Conservation (phyloP, 1,140 invertebrate species). For the Zaprionus davidi region DNA sequence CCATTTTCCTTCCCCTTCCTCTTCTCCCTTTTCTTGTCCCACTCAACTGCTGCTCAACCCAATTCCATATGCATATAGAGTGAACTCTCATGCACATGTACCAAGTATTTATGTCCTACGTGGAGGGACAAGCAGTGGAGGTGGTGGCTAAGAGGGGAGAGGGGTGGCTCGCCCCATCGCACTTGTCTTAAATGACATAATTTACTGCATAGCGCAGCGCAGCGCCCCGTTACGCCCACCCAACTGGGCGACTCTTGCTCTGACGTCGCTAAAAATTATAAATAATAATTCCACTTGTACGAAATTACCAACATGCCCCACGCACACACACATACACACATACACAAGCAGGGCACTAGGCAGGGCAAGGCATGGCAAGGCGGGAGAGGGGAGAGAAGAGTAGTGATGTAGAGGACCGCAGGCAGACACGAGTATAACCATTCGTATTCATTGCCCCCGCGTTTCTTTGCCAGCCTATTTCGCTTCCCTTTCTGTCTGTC, state of each 20-base stretch:
- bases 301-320: conserved; percentile 68
- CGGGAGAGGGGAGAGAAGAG: background rate
- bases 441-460: conserved; percentile 68
- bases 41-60: conserved; percentile 65
- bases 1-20: background rate
- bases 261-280: conserved; percentile 77
- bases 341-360: conserved; percentile 2
- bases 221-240: conserved; percentile 73
- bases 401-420: background rate
- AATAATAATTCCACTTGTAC: conserved; percentile 82
- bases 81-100: conserved; percentile 24
- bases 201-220: conserved; percentile 77
- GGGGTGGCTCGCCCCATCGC: conserved; percentile 37
- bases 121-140: background rate
- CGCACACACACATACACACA: conserved; percentile 29
- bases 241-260: conserved; percentile 38
- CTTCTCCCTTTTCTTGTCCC: background rate
- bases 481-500: conserved; percentile 33
- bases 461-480: conserved; percentile 52
- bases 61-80: conserved; percentile 75
- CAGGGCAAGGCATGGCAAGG: background rate
- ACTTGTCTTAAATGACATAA: conserved; percentile 82
- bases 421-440: conserved; percentile 31
- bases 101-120: conserved; percentile 43
- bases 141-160: background rate